These are phyloP conservation scores for Endomychus coccineus DNA, from an alignment of 2,888 invertebrate genomes.

Conservation along the genomic window DNA sequence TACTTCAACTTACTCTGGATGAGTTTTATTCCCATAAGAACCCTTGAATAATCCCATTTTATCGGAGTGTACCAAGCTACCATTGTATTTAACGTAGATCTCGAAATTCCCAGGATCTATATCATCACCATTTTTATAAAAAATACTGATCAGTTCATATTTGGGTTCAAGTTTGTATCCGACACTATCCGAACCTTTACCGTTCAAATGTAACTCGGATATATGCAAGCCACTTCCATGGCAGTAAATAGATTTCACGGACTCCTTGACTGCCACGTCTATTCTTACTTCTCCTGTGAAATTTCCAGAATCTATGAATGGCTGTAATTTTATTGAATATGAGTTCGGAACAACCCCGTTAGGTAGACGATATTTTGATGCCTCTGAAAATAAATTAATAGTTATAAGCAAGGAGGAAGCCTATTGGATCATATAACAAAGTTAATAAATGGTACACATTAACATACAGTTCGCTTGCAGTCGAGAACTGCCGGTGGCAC, in stretches of 20 bases:
- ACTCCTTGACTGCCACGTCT: constrained; percentile 2
- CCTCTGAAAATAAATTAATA: constrained; percentile 6
- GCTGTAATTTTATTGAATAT: constrained; percentile 9
- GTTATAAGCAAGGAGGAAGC: neutral
- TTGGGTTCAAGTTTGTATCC: constrained; percentile 1
- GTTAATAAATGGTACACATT: too few relatives aligned
- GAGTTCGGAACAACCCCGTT: constrained; percentile 7
- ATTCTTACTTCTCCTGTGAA: constrained; percentile 12
- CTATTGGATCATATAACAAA: neutral
- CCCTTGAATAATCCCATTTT: constrained; percentile 9
- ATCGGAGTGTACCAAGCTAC: constrained; percentile 7
- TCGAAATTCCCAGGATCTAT: constrained; percentile 7
- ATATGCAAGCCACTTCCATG: constrained; percentile 10
- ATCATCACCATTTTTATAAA: constrained; percentile 9
- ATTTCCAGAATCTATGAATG: constrained; percentile 4
- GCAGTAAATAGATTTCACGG: constrained; percentile 7
- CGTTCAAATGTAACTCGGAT: constrained; percentile 6
- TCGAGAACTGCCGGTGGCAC: too few relatives aligned
- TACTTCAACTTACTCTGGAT: constrained; percentile 5
- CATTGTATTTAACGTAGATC: constrained; percentile 10
- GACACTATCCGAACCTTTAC: constrained; percentile 5
- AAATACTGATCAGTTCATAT: constrained; percentile 10
- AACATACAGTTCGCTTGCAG: too few relatives aligned
- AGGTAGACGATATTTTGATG: constrained; percentile 8
- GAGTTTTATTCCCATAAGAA: constrained; percentile 2